These are phyloP conservation scores for Dendrophyllia cribrosa DNA, from an alignment of 64 coral and sea anemone genomes.

Conservation along the genomic window DNA sequence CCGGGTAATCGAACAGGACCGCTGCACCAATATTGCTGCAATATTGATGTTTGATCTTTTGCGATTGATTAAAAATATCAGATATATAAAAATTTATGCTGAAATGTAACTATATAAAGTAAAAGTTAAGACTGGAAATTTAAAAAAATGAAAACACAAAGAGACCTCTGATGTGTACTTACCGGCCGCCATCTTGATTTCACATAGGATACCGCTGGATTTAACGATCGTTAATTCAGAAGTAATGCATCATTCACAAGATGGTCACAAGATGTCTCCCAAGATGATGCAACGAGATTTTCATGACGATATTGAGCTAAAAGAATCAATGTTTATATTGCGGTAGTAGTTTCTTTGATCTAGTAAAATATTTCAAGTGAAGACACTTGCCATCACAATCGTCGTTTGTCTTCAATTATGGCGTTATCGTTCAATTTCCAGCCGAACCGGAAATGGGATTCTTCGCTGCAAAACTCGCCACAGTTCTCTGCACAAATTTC, in stretches of 20 bases:
- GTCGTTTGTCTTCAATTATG: neutral
- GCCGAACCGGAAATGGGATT: neutral
- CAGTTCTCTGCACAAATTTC: neutral
- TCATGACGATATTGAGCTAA: neutral
- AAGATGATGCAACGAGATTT: neutral
- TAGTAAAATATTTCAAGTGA: neutral
- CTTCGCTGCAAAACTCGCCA: neutral
- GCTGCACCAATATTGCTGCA: no score
- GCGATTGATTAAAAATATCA: neutral
- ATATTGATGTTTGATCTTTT: neutral
- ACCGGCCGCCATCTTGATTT: constrained; percentile 44
- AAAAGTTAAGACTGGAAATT: neutral
- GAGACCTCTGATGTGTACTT: neutral
- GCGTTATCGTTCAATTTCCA: neutral
- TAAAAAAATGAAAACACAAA: neutral
- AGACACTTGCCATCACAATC: neutral
- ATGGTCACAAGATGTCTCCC: no score
- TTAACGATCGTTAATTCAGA: neutral
- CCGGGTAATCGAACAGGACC: no score
- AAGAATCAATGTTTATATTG: neutral
- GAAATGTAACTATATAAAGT: no score
- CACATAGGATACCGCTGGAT: neutral
- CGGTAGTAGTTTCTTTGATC: neutral
- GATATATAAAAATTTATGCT: neutral
- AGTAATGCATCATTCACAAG: no score